phyloP scores from a whole-genome alignment of 2,113 vertebrate species.

The Dendrocopos noguchii region DNA sequence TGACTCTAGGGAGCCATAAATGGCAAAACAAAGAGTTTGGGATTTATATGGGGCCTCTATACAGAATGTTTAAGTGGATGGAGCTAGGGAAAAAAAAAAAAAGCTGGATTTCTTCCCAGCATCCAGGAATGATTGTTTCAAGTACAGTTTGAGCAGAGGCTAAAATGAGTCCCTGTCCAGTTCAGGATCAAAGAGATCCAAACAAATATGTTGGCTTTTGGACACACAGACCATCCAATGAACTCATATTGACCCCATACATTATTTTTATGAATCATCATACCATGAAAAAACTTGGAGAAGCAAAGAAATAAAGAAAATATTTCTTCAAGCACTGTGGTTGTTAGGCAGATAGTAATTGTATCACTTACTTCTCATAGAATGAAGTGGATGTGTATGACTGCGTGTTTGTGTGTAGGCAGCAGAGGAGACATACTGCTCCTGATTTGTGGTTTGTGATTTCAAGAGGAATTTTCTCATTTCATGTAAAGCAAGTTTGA shows the following conservation, averaged over 20 bases:
- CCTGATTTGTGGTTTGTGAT: background rate
- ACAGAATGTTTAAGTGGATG: background rate
- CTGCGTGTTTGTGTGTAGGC: background rate
- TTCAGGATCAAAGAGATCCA: background rate
- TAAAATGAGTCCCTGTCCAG: background rate
- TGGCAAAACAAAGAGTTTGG: background rate
- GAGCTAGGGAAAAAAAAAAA: background rate
- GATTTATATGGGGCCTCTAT: background rate
- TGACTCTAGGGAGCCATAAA: slow-evolving; percentile 26
- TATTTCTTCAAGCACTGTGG: background rate
- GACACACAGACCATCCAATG: background rate
- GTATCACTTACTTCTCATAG: background rate
- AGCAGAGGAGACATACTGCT: background rate
- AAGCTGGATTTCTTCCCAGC: background rate
- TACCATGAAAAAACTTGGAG: background rate
- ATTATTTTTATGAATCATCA: background rate
- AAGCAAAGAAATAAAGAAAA: background rate
- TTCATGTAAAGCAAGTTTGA: background rate
- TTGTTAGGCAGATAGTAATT: background rate
- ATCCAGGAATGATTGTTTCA: background rate
- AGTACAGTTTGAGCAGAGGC: background rate
- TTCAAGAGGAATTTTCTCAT: background rate
- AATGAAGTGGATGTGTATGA: background rate
- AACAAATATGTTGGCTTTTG: background rate
- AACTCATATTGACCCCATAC: background rate